phyloP scores from a whole-genome alignment of 2,797 vertebrate genomes.

The Catostomus latipinnis region DNA sequence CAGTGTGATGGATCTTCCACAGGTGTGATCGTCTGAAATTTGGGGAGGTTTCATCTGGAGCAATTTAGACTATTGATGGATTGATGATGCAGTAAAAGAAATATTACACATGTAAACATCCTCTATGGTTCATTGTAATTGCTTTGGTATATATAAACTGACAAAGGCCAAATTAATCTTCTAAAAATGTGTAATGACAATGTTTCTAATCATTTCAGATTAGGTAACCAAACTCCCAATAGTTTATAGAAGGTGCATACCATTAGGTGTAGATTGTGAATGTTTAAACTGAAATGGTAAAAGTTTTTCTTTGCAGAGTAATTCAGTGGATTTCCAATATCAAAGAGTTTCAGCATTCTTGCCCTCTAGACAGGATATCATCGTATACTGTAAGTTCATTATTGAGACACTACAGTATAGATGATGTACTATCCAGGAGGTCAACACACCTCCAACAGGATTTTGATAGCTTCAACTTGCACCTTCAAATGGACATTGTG shows the following conservation, averaged over 20 bases:
- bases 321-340: not conserved
- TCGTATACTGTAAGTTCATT: conserved; percentile 99
- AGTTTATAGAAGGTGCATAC: not conserved
- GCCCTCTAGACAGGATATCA: conserved; percentile 96
- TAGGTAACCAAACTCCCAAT: not conserved
- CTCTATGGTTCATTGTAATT: not conserved
- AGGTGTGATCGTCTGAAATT: conserved; percentile 48
- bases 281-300: no score
- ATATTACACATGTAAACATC: no score
- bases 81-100: not conserved
- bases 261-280: no score
- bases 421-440: conserved; percentile 98
- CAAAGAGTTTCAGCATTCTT: conserved; percentile 53
- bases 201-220: not conserved
- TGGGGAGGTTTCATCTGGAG: not conserved
- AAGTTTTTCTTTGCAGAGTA: not conserved
- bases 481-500: not conserved
- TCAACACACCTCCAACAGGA: conserved; percentile 61
- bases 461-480: not conserved
- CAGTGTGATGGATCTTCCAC: conserved; percentile 41
- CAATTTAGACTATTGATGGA: not conserved
- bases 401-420: conserved; percentile 99
- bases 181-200: not conserved
- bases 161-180: not conserved
- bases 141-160: not conserved